phyloP scores from a whole-genome alignment of 1,140 invertebrate species.

The Leptinotarsa lineolata region DNA sequence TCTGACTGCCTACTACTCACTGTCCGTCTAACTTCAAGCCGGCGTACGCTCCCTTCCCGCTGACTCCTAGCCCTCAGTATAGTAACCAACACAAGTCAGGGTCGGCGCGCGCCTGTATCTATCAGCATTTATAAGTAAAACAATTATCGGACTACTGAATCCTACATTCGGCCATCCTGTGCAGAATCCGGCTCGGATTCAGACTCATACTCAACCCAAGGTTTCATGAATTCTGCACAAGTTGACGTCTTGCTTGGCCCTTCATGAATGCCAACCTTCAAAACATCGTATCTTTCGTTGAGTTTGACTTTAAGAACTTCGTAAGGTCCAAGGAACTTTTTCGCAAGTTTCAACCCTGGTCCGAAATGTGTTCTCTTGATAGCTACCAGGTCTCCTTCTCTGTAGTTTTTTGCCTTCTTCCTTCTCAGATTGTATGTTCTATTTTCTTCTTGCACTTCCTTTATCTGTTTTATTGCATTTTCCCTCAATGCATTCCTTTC shows the following conservation, averaged over 20 bases:
- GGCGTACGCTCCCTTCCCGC: too few relatives aligned
- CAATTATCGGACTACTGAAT: too few relatives aligned
- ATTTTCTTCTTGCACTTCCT: constrained; percentile 50
- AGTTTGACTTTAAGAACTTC: neutral
- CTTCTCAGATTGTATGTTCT: constrained; percentile 40
- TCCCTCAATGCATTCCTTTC: constrained; percentile 40
- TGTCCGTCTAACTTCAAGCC: too few relatives aligned
- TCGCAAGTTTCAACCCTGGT: constrained; percentile 14
- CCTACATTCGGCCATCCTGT: constrained; percentile 2
- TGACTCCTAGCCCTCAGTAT: too few relatives aligned
- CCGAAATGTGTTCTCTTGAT: constrained; percentile 29
- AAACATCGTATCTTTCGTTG: neutral
- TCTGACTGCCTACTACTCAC: too few relatives aligned
- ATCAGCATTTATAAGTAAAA: too few relatives aligned
- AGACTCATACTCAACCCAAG: neutral
- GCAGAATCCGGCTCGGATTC: neutral
- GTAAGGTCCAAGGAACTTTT: constrained; percentile 26
- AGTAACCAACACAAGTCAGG: too few relatives aligned
- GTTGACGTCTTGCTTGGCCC: neutral
- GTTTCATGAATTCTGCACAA: constrained; percentile 16
- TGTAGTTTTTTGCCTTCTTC: constrained; percentile 22
- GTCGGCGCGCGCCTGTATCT: too few relatives aligned
- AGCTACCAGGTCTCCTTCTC: constrained; percentile 33
- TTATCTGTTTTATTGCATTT: constrained; percentile 44
- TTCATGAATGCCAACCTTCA: constrained; percentile 3